phyloP scores from a whole-genome alignment of 2,113 vertebrate genomes.

The Emydocephalus ijimae region DNA sequence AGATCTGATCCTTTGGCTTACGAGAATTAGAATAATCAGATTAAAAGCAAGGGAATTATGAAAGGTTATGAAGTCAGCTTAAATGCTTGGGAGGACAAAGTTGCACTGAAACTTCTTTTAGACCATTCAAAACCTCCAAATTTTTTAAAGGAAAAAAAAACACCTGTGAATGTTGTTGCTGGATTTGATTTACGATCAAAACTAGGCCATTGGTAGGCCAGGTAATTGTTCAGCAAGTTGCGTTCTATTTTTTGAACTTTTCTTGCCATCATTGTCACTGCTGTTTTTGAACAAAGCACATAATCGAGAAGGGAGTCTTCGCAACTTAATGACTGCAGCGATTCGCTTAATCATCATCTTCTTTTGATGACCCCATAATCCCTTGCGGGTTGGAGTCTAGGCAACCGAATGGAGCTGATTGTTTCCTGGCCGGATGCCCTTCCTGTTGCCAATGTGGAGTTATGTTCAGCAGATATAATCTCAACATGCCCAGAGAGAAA shows the following conservation, averaged over 20 bases:
- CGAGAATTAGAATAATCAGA: slow-evolving; percentile 13
- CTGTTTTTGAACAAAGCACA: no score
- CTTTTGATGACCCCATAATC: no score
- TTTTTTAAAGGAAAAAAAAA: neutral
- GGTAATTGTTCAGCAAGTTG: neutral
- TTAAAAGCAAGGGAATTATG: neutral
- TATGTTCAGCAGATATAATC: no score
- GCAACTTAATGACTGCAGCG: no score
- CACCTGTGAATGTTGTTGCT: neutral
- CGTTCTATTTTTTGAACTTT: neutral
- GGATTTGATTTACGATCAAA: neutral
- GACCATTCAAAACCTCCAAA: neutral
- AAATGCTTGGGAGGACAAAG: neutral
- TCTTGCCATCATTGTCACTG: no score
- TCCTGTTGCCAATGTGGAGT: no score
- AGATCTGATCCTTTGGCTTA: neutral
- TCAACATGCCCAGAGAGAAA: no score
- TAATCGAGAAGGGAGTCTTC: no score
- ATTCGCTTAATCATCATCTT: no score
- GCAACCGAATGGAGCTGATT: no score
- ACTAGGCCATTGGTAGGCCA: neutral
- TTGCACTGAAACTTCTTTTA: neutral
- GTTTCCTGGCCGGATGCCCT: no score
- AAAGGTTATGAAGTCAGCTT: neutral
- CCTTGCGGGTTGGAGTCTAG: no score